phyloP scores from a whole-genome alignment of 2,888 invertebrate species.

The Nomada ferruginata region DNA sequence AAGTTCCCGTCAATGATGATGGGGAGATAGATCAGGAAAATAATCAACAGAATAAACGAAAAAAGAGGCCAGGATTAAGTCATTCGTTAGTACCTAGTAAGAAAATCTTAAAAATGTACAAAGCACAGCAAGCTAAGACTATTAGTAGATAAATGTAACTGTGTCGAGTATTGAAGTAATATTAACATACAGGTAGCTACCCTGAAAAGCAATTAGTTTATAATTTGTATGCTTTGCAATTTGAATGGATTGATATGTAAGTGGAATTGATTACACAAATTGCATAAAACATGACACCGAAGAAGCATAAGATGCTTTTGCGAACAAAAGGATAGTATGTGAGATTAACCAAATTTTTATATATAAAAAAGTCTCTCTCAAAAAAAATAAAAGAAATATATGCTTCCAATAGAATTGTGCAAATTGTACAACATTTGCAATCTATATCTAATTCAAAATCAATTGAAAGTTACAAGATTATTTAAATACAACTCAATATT shows the following conservation, averaged over 20 bases:
- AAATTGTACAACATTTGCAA: conserved; percentile 17
- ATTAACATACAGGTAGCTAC: conserved; percentile 19
- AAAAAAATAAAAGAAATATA: conserved; percentile 33
- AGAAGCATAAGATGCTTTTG: conserved; percentile 8
- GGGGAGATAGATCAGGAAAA: conserved; percentile 85
- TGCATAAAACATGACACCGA: conserved; percentile 15
- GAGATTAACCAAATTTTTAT: conserved; percentile 30
- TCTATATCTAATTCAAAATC: conserved; percentile 36
- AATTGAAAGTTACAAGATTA: conserved; percentile 53
- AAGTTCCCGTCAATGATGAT: conserved; percentile 71
- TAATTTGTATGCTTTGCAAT: conserved; percentile 36
- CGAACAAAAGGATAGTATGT: conserved; percentile 12
- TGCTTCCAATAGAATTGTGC: conserved; percentile 64
- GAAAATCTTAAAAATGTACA: conserved; percentile 92
- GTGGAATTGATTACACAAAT: conserved; percentile 25
- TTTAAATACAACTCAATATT: conserved; percentile 57
- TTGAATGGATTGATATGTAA: conserved; percentile 17
- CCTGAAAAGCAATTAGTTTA: conserved; percentile 30
- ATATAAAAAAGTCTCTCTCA: not conserved
- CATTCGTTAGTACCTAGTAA: conserved; percentile 92
- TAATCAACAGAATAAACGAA: conserved; percentile 85
- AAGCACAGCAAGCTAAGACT: conserved; percentile 87
- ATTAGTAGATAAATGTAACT: conserved; percentile 77
- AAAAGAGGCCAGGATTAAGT: conserved; percentile 92
- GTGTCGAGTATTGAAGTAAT: conserved; percentile 21